Base-by-base conservation (phyloP, 2,113 vertebrate genomes). In the Nibea albiflora region DNA sequence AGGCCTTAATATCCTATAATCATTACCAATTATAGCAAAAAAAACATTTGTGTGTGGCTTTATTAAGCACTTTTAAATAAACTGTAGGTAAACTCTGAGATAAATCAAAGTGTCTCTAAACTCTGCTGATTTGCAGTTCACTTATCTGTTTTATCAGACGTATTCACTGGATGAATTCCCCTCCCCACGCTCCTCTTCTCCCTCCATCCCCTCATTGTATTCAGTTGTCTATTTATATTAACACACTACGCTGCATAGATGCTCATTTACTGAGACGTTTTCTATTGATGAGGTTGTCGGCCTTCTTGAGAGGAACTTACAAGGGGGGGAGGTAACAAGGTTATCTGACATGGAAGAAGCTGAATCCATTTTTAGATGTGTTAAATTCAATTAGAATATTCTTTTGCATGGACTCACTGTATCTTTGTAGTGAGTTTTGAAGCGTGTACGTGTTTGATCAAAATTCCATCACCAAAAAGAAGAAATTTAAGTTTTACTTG, bases 1-100 rank as follows among this genome's bases (percentile, higher is more conserved):
- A 81, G 81, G 78, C 84, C 86, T 88, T 89, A 85, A 92, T 85
- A 88, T 92, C 78, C 82, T 82, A 79, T 87, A 78, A 90, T 91
- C 82, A 91, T 88, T 82, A 80, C 73, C 80, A 88, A 70, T 72
- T 70, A 68, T 39, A 73, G 81, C 66, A 80, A 72, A 87, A 72
- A 87, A 80, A 85, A 85, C 76, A 80, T 56, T 81, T 83, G 68
- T 80, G 84, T 65, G 46, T 66, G 70, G 75, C 73, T 88, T 87
- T 87, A 89, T 90, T 80, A 89, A 83, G 84, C 80, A 79, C 57
- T 62, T 28, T 74, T 87, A 52, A 49, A 80, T 84, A 86, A 88
- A 86, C 76, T 86, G 69, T 62, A 78, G 73, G 76, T 90, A 85
- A 87, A 90, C 54, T 53, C 50, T n/a, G 64, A 80, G 83, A 91